A percentile compares a stretch with the other conserved stretches of the same genome.
phyloP scores from a whole-genome alignment of 2,113 vertebrate genomes.

The Nesogale talazaci region DNA sequence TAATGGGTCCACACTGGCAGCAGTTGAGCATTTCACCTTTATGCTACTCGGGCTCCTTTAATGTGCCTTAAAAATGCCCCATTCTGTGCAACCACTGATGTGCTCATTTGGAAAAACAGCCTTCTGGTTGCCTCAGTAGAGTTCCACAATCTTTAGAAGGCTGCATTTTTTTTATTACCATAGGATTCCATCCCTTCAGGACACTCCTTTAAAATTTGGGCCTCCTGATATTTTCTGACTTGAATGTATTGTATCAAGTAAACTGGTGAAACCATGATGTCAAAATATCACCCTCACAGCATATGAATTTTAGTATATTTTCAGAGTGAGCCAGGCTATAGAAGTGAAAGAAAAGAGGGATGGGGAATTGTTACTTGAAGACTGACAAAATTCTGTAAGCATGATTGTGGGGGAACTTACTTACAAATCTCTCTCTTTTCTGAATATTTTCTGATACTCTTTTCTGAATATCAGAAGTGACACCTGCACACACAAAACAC shows the following conservation, averaged over 20 bases:
- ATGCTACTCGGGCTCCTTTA: background rate
- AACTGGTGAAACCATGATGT: background rate
- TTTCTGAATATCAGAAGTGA: background rate
- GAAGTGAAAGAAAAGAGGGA: background rate
- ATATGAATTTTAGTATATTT: background rate
- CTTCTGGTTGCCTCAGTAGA: background rate
- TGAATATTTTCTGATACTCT: background rate
- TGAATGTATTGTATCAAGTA: background rate
- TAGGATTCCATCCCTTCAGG: background rate
- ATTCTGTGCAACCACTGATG: background rate
- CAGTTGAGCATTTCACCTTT: background rate
- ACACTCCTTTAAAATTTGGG: background rate
- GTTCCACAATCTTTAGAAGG: background rate
- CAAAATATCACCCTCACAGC: background rate
- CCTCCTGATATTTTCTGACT: background rate
- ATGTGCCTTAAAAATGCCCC: too few relatives aligned
- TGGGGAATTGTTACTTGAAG: background rate
- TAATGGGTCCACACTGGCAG: background rate
- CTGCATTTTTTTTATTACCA: background rate
- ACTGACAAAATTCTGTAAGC: background rate
- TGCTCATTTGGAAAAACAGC: background rate
- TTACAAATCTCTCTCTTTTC: background rate
- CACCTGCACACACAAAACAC: background rate
- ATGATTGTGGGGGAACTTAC: background rate
- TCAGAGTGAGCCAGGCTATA: background rate